Conservation (phyloP, 23 tunicate species). For the Pegea sp. region DNA sequence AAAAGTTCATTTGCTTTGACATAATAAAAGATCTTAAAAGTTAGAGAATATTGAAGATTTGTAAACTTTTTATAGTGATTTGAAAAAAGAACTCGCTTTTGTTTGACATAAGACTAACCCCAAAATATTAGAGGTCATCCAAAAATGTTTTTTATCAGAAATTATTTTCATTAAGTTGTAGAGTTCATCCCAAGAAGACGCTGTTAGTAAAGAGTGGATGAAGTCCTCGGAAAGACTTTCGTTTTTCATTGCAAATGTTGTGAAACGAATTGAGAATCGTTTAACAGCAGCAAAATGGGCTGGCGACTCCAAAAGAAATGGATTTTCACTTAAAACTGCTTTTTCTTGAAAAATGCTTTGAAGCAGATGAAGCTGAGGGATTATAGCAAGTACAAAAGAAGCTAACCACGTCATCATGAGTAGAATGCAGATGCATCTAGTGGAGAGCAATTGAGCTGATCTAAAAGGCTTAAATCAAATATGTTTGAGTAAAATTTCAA, state of each 20-base stretch:
- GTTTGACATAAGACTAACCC: slow-evolving; percentile 4
- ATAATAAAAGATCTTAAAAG: no score
- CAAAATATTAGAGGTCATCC: not conserved
- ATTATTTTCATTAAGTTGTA: not conserved
- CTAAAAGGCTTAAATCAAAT: slow-evolving; percentile 38
- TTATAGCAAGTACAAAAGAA: slow-evolving; percentile 20
- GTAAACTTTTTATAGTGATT: not conserved
- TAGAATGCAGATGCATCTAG: slow-evolving; percentile 1
- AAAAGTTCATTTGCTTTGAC: no score
- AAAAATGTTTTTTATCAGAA: not conserved
- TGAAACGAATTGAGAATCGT: slow-evolving; percentile 5
- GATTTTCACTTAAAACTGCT: slow-evolving; percentile 33
- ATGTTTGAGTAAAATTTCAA: not conserved
- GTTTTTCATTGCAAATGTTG: slow-evolving; percentile 2
- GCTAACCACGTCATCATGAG: slow-evolving; percentile 22
- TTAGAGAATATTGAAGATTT: no score
- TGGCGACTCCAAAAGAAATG: slow-evolving; percentile 23
- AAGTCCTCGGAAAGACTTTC: not conserved
- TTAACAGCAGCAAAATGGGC: slow-evolving; percentile 23
- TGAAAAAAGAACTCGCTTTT: not conserved
- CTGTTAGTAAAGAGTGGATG: not conserved
- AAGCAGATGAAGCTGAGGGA: slow-evolving; percentile 18
- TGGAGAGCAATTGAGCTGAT: slow-evolving; percentile 18
- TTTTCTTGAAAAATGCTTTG: slow-evolving; percentile 16
- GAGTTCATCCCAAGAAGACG: slow-evolving; percentile 5